Conservation (phyloP, 2,797 vertebrate genomes). For the Cichlasoma orientale region DNA sequence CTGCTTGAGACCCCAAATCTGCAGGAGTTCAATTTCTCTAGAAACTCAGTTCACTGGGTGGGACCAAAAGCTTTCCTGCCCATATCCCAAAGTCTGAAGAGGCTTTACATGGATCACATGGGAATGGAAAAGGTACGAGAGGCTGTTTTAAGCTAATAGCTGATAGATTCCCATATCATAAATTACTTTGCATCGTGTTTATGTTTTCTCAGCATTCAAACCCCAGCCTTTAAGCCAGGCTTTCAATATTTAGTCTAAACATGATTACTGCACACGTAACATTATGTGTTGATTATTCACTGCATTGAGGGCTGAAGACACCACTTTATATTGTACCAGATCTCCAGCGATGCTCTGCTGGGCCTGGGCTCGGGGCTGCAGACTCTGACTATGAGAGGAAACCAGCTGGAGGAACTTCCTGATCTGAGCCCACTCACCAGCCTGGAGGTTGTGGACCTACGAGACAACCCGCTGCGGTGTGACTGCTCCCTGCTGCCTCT, state of each 20-base stretch:
- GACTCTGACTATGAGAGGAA: slow-evolving; percentile 86
- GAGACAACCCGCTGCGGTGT: slow-evolving; percentile 87
- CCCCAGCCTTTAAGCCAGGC: neutral
- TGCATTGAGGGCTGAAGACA: neutral
- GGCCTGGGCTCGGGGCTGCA: slow-evolving; percentile 81
- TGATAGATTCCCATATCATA: neutral
- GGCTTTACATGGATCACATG: slow-evolving; percentile 85
- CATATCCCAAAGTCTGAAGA: slow-evolving; percentile 81
- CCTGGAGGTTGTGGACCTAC: slow-evolving; percentile 86
- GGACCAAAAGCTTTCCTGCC: slow-evolving; percentile 77
- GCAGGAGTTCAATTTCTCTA: slow-evolving; percentile 85
- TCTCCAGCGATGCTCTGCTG: slow-evolving; percentile 81
- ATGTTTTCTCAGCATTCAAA: neutral
- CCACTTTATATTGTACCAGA: slow-evolving; percentile 64
- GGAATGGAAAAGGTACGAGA: slow-evolving; percentile 80
- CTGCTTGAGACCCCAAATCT: slow-evolving; percentile 71
- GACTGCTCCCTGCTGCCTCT: slow-evolving; percentile 85
- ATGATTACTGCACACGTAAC: neutral
- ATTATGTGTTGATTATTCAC: neutral
- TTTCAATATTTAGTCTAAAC: neutral
- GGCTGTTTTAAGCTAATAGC: neutral
- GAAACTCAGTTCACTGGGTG: slow-evolving; percentile 80
- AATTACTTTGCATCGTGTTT: neutral
- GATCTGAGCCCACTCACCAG: slow-evolving; percentile 77
- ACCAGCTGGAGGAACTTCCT: slow-evolving; percentile 83